Evolutionary conservation across 30 jellyfish, hydroid and myxozoan genomes (phyloP), one percentile per base, ranked within the genome.

Genomic region (Cassiopea xamachana): DNA sequence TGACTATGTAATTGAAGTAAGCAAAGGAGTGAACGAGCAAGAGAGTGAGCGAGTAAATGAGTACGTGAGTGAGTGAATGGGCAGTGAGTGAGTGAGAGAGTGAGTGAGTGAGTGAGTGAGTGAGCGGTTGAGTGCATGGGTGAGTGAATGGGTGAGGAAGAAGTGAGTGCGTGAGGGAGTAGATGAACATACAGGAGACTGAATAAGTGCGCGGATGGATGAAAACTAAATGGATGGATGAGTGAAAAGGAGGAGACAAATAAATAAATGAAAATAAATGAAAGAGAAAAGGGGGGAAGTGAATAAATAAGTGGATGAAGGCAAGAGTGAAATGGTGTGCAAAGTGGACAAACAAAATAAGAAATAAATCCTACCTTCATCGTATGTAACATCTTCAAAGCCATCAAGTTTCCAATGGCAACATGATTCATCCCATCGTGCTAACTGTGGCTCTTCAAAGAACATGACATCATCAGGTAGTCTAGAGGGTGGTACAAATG

Each of bases 401-500:
- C 97, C 98, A 69, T 90, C 97, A 2, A 83, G 84, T 68, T 73
- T 89, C 99, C 99, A 96, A 58, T 96, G 99, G 79, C 90, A 49
- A 48, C 97, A 58, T 7, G 80, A 69, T 69, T 90, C 97, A 77
- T 96, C 98, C 99, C 99, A 96, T 6, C 98, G 83, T 9, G 99
- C 99, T 46, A 96, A 77, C 83, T 89, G 98, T 15, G 99, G 99
- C 61, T 94, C 81, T 58, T 96, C 99, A 75, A 93, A 87, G 55
- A 96, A 80, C 2, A 92, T 87, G 72, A 89, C 95, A 50, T 83
- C 87, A 5, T 82, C 89, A 48, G 94, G 92, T 15, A 87, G 60
- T 64, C 99, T 96, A 55, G 43, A 62, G 43, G 14, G 14, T 8
- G 27, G 43, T 62, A 3, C 74, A 62, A 62, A 62, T 13, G 74